Base-by-base conservation (phyloP, 1,140 invertebrate species). In the Apis dorsata region DNA sequence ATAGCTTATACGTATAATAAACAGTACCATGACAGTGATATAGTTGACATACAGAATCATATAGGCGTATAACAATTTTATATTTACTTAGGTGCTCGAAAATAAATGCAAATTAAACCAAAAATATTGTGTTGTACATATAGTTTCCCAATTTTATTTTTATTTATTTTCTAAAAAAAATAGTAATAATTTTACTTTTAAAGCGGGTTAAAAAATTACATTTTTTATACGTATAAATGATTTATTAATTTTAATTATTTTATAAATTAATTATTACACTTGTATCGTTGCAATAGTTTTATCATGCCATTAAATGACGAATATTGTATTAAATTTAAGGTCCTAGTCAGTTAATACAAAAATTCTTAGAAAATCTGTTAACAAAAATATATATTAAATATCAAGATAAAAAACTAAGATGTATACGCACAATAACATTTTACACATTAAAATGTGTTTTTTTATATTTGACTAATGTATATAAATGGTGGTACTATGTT, bases 31-130 rank as follows among this genome's bases (percentile, higher is more conserved):
- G 85, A 91, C 90, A 92, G 90, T 91, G 90, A 92, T 92, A 92
- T 92, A 92, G 90, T 83, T 88, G 34, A 92, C 89, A 91, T 91
- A 92, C 90, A 90, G 89, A 92, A 93, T 91, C 87, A 90, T 88
- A 91, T 92, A 92, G 89, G 84, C 90, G 85, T 92, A 92, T 89
- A 86, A 91, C 89, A 88, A 91, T 93, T 93, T 93, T 93, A 93
- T 93, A 93, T 93, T 91, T 91, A 92, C 88, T 90, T 93, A 93
- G 92, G 90, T 93, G 92, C 92, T 92, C 91, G 89, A 91, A 92
- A 92, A 93, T 93, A 93, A 93, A 93, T 90, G 88, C 87, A 90
- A 91, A 91, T 83, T 89, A 79, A 91, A 93, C 88, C 76, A 87
- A 87, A 79, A 77, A 79, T 76, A 85, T 75, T 62, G 57, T 68